Evolutionary conservation across 2,888 invertebrate species (phyloP), one percentile per base, ranked within the genome.

Genomic region (Drosophila infuscata): DNA sequence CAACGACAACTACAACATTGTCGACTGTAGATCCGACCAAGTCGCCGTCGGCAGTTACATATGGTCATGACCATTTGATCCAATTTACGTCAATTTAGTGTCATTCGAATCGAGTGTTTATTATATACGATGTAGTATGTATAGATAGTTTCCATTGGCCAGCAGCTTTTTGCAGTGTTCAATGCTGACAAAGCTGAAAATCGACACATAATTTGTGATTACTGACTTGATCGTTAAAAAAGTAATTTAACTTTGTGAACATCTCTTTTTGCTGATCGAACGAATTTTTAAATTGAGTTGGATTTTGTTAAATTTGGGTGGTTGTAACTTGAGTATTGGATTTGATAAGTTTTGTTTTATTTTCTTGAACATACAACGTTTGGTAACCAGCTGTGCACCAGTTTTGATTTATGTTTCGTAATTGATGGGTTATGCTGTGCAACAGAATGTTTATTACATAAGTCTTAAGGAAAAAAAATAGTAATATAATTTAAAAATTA

Each of bases 51-150:
- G 87, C 83, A 82, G 74, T 82, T 79, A 79, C 66, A 74, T 48
- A 67, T 71, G 79, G 70, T 65, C 71, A 75, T 74, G 70, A 59
- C 75, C 71, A 82, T 86, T 74, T 73, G 75, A 84, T 85, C 90
- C 79, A 80, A 91, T 88, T 88, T 84, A 78, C 81, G 89, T 91
- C 87, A 79, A 76, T 79, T 89, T 79, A 79, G 87, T 89, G 91
- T 89, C 91, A 76, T 89, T 83, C 58, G 36, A 73, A 82, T 82
- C 75, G 69, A 80, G 91, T 91, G 88, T 91, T 89, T 89, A 89
- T 87, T 89, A 74, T 71, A 53, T 43, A 30, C 58, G 6, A 41
- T 25, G 12, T 29, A 35, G 67, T n/a, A 25, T 53, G 36, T 43
- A 25, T 15, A 15, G 67, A 33, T 30, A 35, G 15, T 7, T 12